These are phyloP conservation scores for Thomomys bottae DNA, from an alignment of 2,113 vertebrate species.

Conservation along the genomic window DNA sequence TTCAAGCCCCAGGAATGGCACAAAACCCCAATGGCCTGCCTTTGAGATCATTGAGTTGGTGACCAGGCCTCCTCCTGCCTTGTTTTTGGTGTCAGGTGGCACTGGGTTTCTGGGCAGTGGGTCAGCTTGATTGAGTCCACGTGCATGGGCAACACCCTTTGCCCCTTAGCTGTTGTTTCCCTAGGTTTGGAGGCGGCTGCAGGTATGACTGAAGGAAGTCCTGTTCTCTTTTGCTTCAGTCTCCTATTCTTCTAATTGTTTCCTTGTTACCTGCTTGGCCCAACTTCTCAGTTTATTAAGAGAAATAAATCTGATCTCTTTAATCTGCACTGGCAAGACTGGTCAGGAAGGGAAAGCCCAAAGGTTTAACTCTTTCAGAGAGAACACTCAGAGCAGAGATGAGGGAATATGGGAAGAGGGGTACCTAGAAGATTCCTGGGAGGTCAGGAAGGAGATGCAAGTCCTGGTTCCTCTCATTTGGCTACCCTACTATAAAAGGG, in stretches of 20 bases:
- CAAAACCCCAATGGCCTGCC: neutral
- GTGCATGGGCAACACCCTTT: slow-evolving; percentile 49
- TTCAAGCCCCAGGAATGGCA: too few relatives aligned
- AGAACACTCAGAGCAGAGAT: slow-evolving; percentile 26
- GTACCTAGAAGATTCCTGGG: neutral
- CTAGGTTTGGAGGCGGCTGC: slow-evolving; percentile 36
- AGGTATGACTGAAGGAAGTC: slow-evolving; percentile 32
- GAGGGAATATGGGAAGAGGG: neutral
- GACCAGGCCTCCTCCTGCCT: neutral
- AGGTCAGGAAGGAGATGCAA: neutral
- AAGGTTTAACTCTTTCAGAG: slow-evolving; percentile 73
- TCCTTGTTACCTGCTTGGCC: slow-evolving; percentile 67
- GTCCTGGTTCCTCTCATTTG: neutral
- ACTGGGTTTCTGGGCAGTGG: slow-evolving; percentile 53
- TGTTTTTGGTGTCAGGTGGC: slow-evolving; percentile 51
- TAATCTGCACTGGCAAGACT: slow-evolving; percentile 66
- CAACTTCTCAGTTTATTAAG: slow-evolving; percentile 75
- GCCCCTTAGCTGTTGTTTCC: slow-evolving; percentile 67
- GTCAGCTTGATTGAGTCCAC: slow-evolving; percentile 49
- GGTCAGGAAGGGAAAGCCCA: slow-evolving; percentile 46
- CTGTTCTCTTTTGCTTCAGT: slow-evolving; percentile 49
- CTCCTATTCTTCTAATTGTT: slow-evolving; percentile 66
- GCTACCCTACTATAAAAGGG: neutral
- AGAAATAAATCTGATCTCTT: slow-evolving; percentile 73
- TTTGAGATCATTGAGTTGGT: slow-evolving; percentile 13